Conservation (phyloP, 2,797 vertebrate genomes). For the Vespertilio murinus region DNA sequence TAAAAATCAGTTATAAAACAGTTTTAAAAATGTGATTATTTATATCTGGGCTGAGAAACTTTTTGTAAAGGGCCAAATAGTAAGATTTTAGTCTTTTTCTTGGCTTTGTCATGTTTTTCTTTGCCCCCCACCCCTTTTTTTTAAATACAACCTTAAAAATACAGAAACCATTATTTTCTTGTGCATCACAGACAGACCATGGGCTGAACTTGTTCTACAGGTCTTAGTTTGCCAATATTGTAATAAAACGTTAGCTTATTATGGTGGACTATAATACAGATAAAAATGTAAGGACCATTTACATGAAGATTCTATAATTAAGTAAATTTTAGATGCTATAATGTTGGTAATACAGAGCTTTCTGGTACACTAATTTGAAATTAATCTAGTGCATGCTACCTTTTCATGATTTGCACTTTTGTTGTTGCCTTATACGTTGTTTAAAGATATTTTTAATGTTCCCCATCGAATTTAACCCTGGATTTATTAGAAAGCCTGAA, state of each 20-base stretch:
- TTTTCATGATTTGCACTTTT: neutral
- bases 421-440: neutral
- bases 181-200: neutral
- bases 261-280: neutral
- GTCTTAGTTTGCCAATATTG: neutral
- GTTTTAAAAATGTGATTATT: neutral
- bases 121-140: no score
- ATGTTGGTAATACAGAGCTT: neutral
- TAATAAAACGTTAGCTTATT: constrained; percentile 22
- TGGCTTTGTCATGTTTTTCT: neutral
- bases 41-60: neutral
- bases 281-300: neutral
- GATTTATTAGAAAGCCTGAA: constrained; percentile 33
- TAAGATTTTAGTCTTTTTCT: neutral
- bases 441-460: neutral
- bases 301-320: neutral
- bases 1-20: neutral
- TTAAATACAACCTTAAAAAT: neutral
- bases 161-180: neutral
- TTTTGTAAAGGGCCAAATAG: neutral
- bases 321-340: constrained; percentile 2
- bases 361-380: neutral
- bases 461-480: neutral
- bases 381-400: neutral
- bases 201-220: neutral